Base-by-base conservation (phyloP, 2,888 invertebrate species). In the Thereva nobilitata region DNA sequence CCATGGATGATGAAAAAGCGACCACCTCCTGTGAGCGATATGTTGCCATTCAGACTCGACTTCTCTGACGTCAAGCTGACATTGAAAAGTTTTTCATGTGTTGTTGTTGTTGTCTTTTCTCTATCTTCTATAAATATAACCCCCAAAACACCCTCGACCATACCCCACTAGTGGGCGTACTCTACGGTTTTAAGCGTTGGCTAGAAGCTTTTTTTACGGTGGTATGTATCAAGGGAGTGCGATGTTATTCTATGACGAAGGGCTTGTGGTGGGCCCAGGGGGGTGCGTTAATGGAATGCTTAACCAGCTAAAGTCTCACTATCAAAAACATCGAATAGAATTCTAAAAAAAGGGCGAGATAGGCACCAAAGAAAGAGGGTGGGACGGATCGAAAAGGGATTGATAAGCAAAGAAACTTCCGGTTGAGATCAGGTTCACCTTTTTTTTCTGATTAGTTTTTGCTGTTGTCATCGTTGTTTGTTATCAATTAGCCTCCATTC, bases 61-160 rank as follows among this genome's bases (percentile, higher is more conserved):
- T 50, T 35, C 45, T 41, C 47, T 61, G 61, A 61, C 50, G 61
- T 61, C 49, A 61, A 50, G 10, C 61, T 49, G 49, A 61, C 61
- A 61, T 49, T 61, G 57, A 59, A 61, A 50, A 61, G 40, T 42
- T 41, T 37, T 40, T 41, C 50, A 6, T 41, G 23, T 23, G 23
- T 2, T 23, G 23, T 23, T 23, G 23, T 23, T 23, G 23, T 23
- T 23, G 23, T 23, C 23, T 23, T 23, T 23, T 23, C 23, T 23
- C 23, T 23, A 23, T 23, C 23, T 23, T 23, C 23, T 23, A 23
- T 23, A 23, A 23, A 23, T 23, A 23, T 2, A 23, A 23, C 23
- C 23, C 23, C 23, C 23, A 23, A n/a, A 23, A 50, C 8, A 38
- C 34, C 40, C 61, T 38, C 41, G 5, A 5, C 41, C 50, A 3